Base-by-base conservation (phyloP, 1,140 invertebrate genomes). In the Bombyx mandarina region DNA sequence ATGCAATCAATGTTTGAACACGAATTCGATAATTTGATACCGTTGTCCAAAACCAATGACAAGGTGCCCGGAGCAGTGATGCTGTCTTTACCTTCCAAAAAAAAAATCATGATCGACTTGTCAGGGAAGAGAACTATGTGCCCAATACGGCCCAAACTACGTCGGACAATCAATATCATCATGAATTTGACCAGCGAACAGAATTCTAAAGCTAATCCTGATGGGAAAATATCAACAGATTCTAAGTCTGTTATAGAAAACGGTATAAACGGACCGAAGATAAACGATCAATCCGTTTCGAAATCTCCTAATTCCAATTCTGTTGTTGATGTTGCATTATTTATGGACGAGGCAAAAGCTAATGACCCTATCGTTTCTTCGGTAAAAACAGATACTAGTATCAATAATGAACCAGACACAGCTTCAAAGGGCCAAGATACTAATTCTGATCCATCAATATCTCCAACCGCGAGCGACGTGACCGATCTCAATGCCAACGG, bases 81-180 rank as follows among this genome's bases (percentile, higher is more conserved):
- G 9, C 9, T 49, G 7, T 7, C 8, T 5, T 12, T 49, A 12
- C 48, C 48, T 3, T 9, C 9, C 10, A 61, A 56, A 56, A 56
- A 50, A 0, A 61, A 61, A 35, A 56, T 61, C 18, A 52, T 61
- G 2, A 56, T 61, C 7, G 59, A 61, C 22, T 55, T 61, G 4
- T 43, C 55, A 9, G 54, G 54, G 10, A 56, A 56, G 50, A 12
- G 43, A 22, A 53, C 43, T n/a, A 6, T 12, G 12, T 54, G 52
- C 43, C 42, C 10, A 43, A 8, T 7, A 6, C 51, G 7, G 7
- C 43, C 42, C 52, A n/a, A 4, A 12, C 9, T 42, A 43, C n/a
- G n/a, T 43, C 43, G 7, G 6, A 22, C n/a, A 18, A 49, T 18
- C 10, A 49, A 49, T 6, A 22, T 18, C 12, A 12, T 22, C n/a